Evolutionary conservation across 2,888 invertebrate genomes (phyloP).

Genomic region (Catocala nupta): DNA sequence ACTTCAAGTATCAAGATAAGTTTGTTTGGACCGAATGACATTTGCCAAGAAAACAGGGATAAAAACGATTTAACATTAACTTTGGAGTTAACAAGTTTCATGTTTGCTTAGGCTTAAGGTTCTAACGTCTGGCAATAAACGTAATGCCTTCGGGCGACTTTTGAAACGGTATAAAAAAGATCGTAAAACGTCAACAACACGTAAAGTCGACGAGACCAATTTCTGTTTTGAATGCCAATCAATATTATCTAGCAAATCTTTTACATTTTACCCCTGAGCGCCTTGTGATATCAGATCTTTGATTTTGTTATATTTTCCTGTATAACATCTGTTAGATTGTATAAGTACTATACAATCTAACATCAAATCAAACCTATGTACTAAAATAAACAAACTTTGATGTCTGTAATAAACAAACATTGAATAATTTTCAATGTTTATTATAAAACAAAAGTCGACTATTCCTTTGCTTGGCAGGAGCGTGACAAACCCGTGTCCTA

Average conservation of each 20-base stretch:
- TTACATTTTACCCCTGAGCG: constrained; percentile 8
- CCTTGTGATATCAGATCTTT: not conserved
- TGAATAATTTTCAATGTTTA: too few relatives aligned
- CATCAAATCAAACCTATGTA: too few relatives aligned
- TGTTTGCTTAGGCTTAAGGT: constrained; percentile 35
- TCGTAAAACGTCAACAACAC: constrained; percentile 39
- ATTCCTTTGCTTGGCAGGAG: not conserved
- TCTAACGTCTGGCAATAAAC: constrained; percentile 28
- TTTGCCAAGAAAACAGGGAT: constrained; percentile 50
- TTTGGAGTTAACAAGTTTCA: constrained; percentile 31
- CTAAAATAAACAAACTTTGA: too few relatives aligned
- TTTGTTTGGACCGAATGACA: constrained; percentile 64
- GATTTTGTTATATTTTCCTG: constrained; percentile 6
- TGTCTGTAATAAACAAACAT: too few relatives aligned
- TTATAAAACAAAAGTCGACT: not conserved
- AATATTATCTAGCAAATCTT: constrained; percentile 32
- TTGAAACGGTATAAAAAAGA: constrained; percentile 41
- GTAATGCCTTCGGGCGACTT: constrained; percentile 36
- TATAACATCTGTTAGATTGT: not conserved
- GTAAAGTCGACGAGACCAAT: constrained; percentile 22
- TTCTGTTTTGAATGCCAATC: constrained; percentile 38
- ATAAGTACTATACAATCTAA: too few relatives aligned
- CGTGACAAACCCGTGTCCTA: too few relatives aligned
- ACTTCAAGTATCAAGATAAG: constrained; percentile 59
- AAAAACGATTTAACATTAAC: constrained; percentile 53